Evolutionary conservation across 1,140 invertebrate genomes (phyloP), one percentile per base, ranked within the genome.

Genomic region (Scaptomyza montana): DNA sequence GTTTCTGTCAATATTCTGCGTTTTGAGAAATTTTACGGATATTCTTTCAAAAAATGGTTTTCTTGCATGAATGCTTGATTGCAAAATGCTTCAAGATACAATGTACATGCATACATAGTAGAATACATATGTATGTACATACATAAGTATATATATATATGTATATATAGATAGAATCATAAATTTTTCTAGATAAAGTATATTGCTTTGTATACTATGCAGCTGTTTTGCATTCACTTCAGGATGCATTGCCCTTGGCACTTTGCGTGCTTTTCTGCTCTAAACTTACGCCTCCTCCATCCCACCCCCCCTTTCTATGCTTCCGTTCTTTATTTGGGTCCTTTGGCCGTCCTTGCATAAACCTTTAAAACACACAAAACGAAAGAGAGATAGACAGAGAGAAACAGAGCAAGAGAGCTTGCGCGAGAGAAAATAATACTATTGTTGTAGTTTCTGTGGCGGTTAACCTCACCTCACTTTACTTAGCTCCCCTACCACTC

Each of bases 401-500:
- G 28, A 36, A 47, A 47, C 21, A 60, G 56, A 47, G 45, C 33
- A 19, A 54, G 51, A 13, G 30, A 39, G 55, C 39, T 50, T n/a
- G n/a, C 30, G 51, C 25, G 56, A 45, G 56, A 68, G 65, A 73
- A 68, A 56, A 73, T 73, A 46, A 73, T 68, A 68, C 68, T 73
- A 68, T 73, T 49, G 70, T 71, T 49, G 69, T 72, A 72, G 63
- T 72, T 72, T 72, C 49, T 73, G 65, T 73, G 70, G 70, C 56
- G 64, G 70, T 73, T 73, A 73, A 73, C 70, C 70, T 68, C 70
- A 68, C 70, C 64, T 68, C 70, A 61, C 59, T 65, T 74, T 59
- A 30, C 46, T 51, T 47, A 33, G 30, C 30, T 33, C 30, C 30
- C 30, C 30, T 33, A 25, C 21, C 21, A 0, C 2, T 36, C 39